Base-by-base conservation (phyloP, 2,797 vertebrate species). In the Petrocephalus sullivani region DNA sequence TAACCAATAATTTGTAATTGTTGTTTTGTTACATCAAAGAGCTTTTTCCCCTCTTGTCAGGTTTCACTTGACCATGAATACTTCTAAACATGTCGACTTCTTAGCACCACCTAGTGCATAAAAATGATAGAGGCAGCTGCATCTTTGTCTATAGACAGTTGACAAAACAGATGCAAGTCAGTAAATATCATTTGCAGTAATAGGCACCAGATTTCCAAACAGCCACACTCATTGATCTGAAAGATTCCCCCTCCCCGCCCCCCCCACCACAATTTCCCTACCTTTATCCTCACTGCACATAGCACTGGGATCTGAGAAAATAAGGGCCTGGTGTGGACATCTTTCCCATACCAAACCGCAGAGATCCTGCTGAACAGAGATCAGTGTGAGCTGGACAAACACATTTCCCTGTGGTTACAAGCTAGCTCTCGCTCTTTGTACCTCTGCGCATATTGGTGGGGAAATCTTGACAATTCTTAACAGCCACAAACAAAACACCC, bases 21-120 rank as follows among this genome's bases (percentile, higher is more conserved):
- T 49, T 7, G 75, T 81, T 81, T 81, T n/a, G 75, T 21, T 46
- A 49, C 75, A 49, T 81, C 75, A 49, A 81, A 81, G 75, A 49
- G 71, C 14, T 41, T 19, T 49, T 78, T 0, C 0, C 6, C 4
- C 33, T 71, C 33, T 14, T 49, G 9, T 49, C 4, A 78, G 9
- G 41, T 81, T 46, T 49, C 33, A 71, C 64, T 71, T 71, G 33
- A 85, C 28, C 83, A 3, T 7, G 28, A 86, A n/a, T 86, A 86
- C 41, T 58, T 83, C n/a, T 21, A 37, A 86, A 54, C 49, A 12
- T 53, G 54, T 60, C 7, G 33, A 58, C 84, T 60, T n/a, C 16
- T 86, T 86, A 86, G 56, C 56, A 33, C 3, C 84, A 60, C 84
- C 84, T 60, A 86, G 54, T 60, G 84, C 56, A 9, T n/a, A n/a